Conservation (phyloP, 2,888 invertebrate genomes). For the Sylvicola cinctus region DNA sequence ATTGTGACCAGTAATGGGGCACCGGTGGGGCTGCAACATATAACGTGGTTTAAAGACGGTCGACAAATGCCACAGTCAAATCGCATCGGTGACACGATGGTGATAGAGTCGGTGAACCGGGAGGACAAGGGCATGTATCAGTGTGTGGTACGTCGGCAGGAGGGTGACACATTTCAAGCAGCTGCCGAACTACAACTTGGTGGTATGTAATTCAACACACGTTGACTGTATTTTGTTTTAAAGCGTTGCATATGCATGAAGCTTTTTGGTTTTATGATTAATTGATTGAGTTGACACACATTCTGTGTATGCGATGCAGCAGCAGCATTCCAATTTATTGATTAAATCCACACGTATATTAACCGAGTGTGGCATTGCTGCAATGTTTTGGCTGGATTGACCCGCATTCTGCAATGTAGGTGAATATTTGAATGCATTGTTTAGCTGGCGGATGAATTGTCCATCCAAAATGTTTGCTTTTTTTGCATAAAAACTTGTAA, state of each 20-base stretch:
- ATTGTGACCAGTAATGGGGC: slow-evolving; percentile 33
- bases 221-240: slow-evolving; percentile 2
- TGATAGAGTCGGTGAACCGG: slow-evolving; percentile 42
- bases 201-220: slow-evolving; percentile 39
- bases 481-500: too few relatives aligned
- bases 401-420: too few relatives aligned
- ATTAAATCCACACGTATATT: too few relatives aligned
- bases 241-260: neutral
- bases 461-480: too few relatives aligned
- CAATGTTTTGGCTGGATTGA: too few relatives aligned
- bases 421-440: too few relatives aligned
- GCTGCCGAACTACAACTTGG: slow-evolving; percentile 52
- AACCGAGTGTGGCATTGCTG: too few relatives aligned
- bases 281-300: too few relatives aligned
- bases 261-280: too few relatives aligned
- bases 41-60: slow-evolving; percentile 47
- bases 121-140: slow-evolving; percentile 62
- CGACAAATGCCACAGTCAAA: slow-evolving; percentile 43
- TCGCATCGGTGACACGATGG: slow-evolving; percentile 38
- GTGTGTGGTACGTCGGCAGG: slow-evolving; percentile 46
- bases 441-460: too few relatives aligned
- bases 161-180: slow-evolving; percentile 55
- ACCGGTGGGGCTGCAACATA: slow-evolving; percentile 31
- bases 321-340: too few relatives aligned
- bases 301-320: neutral